These are phyloP conservation scores for Andrena praecox DNA, from an alignment of 2,888 invertebrate species.

Conservation along the genomic window DNA sequence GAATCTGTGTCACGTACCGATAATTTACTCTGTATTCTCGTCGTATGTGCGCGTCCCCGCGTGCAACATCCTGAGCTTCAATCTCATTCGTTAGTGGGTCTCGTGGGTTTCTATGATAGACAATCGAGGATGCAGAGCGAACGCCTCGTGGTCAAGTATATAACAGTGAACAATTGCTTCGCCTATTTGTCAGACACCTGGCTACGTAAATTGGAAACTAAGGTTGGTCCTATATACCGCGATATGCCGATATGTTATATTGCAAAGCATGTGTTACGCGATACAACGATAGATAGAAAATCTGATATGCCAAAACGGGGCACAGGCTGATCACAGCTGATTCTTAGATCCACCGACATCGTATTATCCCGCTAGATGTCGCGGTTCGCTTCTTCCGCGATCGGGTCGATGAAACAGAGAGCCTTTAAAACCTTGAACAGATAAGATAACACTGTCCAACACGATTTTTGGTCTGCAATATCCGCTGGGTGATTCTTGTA, in stretches of 20 bases:
- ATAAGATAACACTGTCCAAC: no score
- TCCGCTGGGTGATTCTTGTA: no score
- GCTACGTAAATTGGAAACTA: slow-evolving; percentile 74
- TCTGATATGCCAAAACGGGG: background rate
- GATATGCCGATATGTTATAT: slow-evolving; percentile 7
- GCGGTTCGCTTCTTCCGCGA: background rate
- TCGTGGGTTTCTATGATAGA: slow-evolving; percentile 1
- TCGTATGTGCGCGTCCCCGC: slow-evolving; percentile 24
- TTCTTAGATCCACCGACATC: background rate
- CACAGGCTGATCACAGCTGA: background rate
- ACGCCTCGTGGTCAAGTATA: slow-evolving; percentile 84
- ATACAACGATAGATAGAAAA: slow-evolving; percentile 25
- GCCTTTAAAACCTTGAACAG: no score
- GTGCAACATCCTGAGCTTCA: background rate
- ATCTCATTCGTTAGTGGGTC: slow-evolving; percentile 14
- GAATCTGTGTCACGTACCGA: slow-evolving; percentile 49
- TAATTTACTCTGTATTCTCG: slow-evolving; percentile 20
- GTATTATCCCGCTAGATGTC: slow-evolving; percentile 21
- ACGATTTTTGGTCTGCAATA: no score
- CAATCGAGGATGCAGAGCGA: slow-evolving; percentile 83
- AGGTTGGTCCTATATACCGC: slow-evolving; percentile 68
- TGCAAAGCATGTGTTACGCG: slow-evolving; percentile 31
- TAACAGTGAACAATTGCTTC: slow-evolving; percentile 85
- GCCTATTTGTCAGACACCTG: slow-evolving; percentile 83
- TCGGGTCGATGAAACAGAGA: background rate